Evolutionary conservation across 1,140 invertebrate genomes (phyloP).

Genomic region (Heliconius melpomene): DNA sequence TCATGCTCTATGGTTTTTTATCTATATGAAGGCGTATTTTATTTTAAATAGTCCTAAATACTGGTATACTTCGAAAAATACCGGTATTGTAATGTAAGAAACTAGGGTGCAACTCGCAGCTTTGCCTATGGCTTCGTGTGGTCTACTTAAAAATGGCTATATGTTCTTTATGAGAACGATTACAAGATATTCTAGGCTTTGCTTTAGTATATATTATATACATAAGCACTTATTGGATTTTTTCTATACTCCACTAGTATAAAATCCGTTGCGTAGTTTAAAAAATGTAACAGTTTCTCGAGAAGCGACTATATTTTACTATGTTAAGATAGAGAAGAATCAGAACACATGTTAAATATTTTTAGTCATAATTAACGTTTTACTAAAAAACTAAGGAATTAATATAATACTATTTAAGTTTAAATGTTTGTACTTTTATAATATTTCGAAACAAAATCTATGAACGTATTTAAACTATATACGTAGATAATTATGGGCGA

Average conservation of each 20-base stretch:
- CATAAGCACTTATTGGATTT: too few species aligned
- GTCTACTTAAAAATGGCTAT: too few species aligned
- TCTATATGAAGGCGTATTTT: not conserved
- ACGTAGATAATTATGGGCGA: conserved; percentile 28
- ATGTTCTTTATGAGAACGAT: too few species aligned
- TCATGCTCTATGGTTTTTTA: conserved; percentile 13
- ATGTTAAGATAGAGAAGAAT: not conserved
- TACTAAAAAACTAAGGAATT: too few species aligned
- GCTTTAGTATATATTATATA: too few species aligned
- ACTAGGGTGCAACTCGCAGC: too few species aligned
- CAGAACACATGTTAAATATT: not conserved
- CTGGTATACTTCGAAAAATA: too few species aligned
- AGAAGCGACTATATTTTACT: not conserved
- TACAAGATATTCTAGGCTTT: too few species aligned
- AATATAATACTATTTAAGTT: not conserved
- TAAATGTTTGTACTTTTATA: not conserved
- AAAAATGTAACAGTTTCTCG: not conserved
- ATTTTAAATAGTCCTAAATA: not conserved
- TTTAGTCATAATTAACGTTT: not conserved
- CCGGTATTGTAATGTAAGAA: too few species aligned
- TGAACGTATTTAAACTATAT: not conserved
- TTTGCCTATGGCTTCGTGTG: too few species aligned
- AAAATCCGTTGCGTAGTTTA: not conserved
- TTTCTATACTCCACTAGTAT: not conserved
- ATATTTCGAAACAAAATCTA: not conserved